Evolutionary conservation across 2,888 invertebrate species (phyloP), one percentile per base, ranked within the genome.

Genomic region (Yponomeuta plumbellus): DNA sequence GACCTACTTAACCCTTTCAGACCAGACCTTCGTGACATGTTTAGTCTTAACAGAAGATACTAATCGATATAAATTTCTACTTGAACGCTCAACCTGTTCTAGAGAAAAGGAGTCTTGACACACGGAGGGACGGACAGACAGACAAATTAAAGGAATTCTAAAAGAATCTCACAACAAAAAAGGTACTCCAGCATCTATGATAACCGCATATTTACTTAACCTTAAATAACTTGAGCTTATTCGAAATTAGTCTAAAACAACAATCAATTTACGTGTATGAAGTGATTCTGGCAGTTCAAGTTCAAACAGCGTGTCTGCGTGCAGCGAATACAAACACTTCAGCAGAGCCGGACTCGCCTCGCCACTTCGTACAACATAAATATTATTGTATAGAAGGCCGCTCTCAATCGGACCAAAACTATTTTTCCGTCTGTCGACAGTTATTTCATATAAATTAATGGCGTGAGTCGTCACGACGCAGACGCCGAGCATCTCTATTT

Each of bases 401-500:
- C 85, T 87, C 85, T 80, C 83, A 79, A 88, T 87, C 83, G 82
- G 83, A 88, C 84, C 88, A 59, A 68, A 67, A 66, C 61, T 90
- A 88, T 90, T 91, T 91, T 90, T 90, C 85, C 82, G 85, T 85
- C 87, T 89, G 90, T 88, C 89, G 88, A 90, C 91, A 90, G 89
- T 89, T 90, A 91, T 91, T 90, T 91, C 88, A 90, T 90, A 91
- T 89, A 90, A 90, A 91, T 90, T 89, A 90, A 91, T 90, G 90
- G 91, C 85, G 88, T 81, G 88, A 89, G 89, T 89, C 89, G 88
- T 91, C 88, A 91, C 85, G 72, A 85, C 88, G 85, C 91, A 90
- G 90, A 89, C 90, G 87, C 88, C 80, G 84, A 79, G 80, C 82
- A 21, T 61, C 66, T 88, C 91, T 91, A 91, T 91, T 90, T 89